Percentiles rank a stretch among this genome's conserved stretches.
Conservation (phyloP, 2,888 invertebrate species). For the Malthinus flaveolus region DNA sequence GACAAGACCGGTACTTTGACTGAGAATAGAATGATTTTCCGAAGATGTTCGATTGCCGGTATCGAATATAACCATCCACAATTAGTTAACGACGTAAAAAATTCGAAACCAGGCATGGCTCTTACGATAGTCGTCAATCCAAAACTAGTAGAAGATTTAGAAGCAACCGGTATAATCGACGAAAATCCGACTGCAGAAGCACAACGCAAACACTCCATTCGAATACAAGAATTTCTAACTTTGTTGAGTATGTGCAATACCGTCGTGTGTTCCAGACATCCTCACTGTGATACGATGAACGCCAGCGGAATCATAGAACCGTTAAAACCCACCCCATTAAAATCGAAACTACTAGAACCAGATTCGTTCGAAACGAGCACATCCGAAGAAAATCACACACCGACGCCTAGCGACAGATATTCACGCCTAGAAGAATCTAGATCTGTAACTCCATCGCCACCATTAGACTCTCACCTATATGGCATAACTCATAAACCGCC, state of each 20-base stretch:
- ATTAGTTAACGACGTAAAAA: slow-evolving; percentile 64
- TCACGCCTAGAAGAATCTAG: slow-evolving; percentile 75
- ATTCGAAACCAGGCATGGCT: slow-evolving; percentile 54
- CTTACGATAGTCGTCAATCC: slow-evolving; percentile 58
- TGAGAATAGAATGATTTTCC: slow-evolving; percentile 97
- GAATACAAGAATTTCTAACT: slow-evolving; percentile 86
- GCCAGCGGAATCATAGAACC: slow-evolving; percentile 66
- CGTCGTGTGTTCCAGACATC: slow-evolving; percentile 89
- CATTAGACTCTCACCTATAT: slow-evolving; percentile 47
- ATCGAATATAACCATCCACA: slow-evolving; percentile 86
- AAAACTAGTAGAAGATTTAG: slow-evolving; percentile 58
- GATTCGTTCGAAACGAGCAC: slow-evolving; percentile 20
- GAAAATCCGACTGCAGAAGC: slow-evolving; percentile 40
- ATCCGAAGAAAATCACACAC: slow-evolving; percentile 14
- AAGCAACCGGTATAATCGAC: slow-evolving; percentile 38
- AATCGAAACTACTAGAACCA: slow-evolving; percentile 24
- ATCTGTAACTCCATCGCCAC: slow-evolving; percentile 72
- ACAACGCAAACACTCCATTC: slow-evolving; percentile 63
- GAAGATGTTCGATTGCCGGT: slow-evolving; percentile 86
- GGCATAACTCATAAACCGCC: slow-evolving; percentile 50
- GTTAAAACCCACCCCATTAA: slow-evolving; percentile 34
- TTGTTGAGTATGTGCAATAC: slow-evolving; percentile 95
- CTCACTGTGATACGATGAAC: slow-evolving; percentile 74
- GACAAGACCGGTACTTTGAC: slow-evolving; percentile 98
- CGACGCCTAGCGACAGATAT: slow-evolving; percentile 50